Base-by-base conservation (phyloP, 2,888 invertebrate species). In the Trachelus iudaicus region DNA sequence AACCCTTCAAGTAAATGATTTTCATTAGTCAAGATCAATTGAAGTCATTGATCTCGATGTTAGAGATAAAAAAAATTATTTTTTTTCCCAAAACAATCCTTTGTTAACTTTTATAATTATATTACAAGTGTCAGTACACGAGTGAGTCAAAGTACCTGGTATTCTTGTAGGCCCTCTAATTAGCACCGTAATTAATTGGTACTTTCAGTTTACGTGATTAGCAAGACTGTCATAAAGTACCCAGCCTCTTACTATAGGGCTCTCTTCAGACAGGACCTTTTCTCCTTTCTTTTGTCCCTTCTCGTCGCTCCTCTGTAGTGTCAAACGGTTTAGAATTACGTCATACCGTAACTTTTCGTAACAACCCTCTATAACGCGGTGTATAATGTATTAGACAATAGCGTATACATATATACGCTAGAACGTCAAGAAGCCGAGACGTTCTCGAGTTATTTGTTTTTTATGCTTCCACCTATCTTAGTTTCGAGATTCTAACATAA, bases 131-230 rank as follows among this genome's bases (percentile, higher is more conserved):
- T 23, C 23, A 9, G 23, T 56, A 56, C 23, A 23, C 9, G 56
- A 56, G 56, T 9, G 23, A 56, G 23, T 15, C 23, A 56, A 56
- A 56, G 23, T 56, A 23, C 56, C 23, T 9, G 56, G 56, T 56
- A 56, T 56, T 23, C 23, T 56, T 56, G 9, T 23, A 23, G 56
- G 81, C 85, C 83, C 81, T 82, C 84, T 82, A 85, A 86, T 84
- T 86, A 86, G 84, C 82, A 82, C 77, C 80, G 83, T 87, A 87
- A 89, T 88, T 88, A 87, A 88, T 87, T 87, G 87, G 87, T 85
- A 87, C 87, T 88, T 86, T 23, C 56, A 56, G 56, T 56, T 56
- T 56, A 78, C 56, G 71, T 69, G 40, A 69, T 76, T 76, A 15
- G 37, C 33, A 30, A 71, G 12, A 12, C 76, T 75, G 69, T 40